A percentile compares a stretch with the other conserved stretches of the same genome.
phyloP scores from a whole-genome alignment of 1,140 invertebrate genomes.

The Calosoma granatense region DNA sequence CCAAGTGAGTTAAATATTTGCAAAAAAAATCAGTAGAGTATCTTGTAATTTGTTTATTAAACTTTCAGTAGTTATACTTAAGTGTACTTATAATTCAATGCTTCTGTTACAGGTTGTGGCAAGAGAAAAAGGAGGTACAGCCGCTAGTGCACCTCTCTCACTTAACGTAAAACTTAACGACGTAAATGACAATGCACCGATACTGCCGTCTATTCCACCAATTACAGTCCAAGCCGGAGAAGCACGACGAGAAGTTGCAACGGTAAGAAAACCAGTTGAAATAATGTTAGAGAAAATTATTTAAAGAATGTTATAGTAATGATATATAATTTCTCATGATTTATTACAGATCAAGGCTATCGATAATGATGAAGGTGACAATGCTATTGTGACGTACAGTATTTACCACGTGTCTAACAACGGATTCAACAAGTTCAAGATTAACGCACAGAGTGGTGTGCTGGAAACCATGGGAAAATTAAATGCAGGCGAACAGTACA shows the following conservation, averaged over 20 bases:
- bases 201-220: constrained; percentile 62
- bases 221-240: constrained; percentile 74
- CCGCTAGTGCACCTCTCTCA: constrained; percentile 69
- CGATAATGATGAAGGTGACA: constrained; percentile 76
- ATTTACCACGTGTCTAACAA: constrained; percentile 87
- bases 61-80: constrained; percentile 5
- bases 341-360: constrained; percentile 54
- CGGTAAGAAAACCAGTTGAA: constrained; percentile 40
- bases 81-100: no score
- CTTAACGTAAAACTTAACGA: constrained; percentile 68
- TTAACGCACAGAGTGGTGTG: constrained; percentile 67
- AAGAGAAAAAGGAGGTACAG: constrained; percentile 62
- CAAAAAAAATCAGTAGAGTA: constrained; percentile 5
- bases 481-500: constrained; percentile 78
- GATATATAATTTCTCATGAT: constrained; percentile 12
- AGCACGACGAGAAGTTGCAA: constrained; percentile 60
- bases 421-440: constrained; percentile 72
- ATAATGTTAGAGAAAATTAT: constrained; percentile 12
- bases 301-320: background rate
- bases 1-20: constrained; percentile 39
- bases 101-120: constrained; percentile 59
- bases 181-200: constrained; percentile 76
- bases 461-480: constrained; percentile 68
- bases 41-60: constrained; percentile 1
- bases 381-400: constrained; percentile 69